These are phyloP conservation scores for Phenganax marumi DNA, from an alignment of 92 coral and sea anemone genomes.

Conservation along the genomic window DNA sequence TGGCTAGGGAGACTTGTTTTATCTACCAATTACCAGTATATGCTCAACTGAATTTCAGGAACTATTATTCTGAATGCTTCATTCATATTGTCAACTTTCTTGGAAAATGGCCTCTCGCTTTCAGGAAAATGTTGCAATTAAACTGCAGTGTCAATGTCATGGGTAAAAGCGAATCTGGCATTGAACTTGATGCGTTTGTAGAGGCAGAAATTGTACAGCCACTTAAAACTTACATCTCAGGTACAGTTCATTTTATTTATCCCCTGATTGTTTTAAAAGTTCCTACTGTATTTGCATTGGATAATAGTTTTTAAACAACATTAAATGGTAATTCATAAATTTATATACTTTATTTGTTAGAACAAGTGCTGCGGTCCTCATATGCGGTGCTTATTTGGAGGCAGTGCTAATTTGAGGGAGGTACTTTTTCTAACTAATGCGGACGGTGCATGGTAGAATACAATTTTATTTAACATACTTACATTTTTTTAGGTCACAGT, in stretches of 20 bases:
- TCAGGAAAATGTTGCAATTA: constrained; percentile 28
- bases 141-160: constrained; percentile 48
- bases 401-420: too few species aligned
- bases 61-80: constrained; percentile 44
- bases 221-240: constrained; percentile 45
- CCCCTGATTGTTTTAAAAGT: not conserved
- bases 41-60: constrained; percentile 56
- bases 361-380: too few species aligned
- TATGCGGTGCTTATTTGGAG: too few species aligned
- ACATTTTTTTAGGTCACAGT: not conserved
- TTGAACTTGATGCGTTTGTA: constrained; percentile 56
- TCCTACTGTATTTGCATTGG: too few species aligned
- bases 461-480: not conserved
- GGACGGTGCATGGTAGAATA: too few species aligned
- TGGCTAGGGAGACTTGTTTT: constrained; percentile 44
- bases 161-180: constrained; percentile 34
- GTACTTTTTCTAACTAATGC: too few species aligned
- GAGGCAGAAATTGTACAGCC: constrained; percentile 27
- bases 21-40: constrained; percentile 44
- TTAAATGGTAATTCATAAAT: too few species aligned
- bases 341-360: too few species aligned
- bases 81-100: constrained; percentile 44
- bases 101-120: constrained; percentile 53
- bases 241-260: not conserved
- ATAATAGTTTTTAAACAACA: too few species aligned